phyloP scores from a whole-genome alignment of 2,113 vertebrate species.

The Diglossa brunneiventris region DNA sequence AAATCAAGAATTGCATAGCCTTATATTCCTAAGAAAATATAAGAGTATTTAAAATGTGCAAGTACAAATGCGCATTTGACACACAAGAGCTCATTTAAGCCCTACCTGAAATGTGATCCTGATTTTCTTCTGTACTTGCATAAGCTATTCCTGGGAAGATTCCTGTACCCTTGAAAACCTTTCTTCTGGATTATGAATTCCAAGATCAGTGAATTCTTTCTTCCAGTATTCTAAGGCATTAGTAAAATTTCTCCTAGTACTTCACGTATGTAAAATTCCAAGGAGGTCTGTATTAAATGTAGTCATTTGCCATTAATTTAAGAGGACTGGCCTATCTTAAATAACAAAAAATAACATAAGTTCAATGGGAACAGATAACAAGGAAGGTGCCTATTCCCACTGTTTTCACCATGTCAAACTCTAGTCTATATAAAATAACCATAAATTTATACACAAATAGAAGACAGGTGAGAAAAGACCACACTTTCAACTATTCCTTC shows the following conservation, averaged over 20 bases:
- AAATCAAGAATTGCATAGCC: neutral
- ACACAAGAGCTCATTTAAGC: neutral
- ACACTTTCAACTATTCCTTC: neutral
- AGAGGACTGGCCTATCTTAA: neutral
- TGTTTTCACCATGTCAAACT: neutral
- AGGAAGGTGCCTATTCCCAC: neutral
- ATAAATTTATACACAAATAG: neutral
- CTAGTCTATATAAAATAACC: neutral
- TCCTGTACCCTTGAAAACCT: neutral
- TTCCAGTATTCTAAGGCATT: neutral
- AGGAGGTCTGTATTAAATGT: neutral
- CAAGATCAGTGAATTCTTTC: neutral
- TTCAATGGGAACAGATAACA: neutral
- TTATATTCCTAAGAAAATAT: neutral
- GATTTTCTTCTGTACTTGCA: neutral
- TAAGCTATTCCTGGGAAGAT: neutral
- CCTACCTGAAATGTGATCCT: neutral
- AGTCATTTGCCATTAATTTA: neutral
- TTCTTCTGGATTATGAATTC: neutral
- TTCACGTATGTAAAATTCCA: neutral
- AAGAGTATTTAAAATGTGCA: neutral
- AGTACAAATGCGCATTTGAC: neutral
- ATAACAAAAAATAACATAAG: neutral
- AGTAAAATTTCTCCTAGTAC: neutral
- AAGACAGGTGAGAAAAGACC: neutral